Conservation (phyloP, 2,113 vertebrate species). For the Stomatorhinus ivindoensis region DNA sequence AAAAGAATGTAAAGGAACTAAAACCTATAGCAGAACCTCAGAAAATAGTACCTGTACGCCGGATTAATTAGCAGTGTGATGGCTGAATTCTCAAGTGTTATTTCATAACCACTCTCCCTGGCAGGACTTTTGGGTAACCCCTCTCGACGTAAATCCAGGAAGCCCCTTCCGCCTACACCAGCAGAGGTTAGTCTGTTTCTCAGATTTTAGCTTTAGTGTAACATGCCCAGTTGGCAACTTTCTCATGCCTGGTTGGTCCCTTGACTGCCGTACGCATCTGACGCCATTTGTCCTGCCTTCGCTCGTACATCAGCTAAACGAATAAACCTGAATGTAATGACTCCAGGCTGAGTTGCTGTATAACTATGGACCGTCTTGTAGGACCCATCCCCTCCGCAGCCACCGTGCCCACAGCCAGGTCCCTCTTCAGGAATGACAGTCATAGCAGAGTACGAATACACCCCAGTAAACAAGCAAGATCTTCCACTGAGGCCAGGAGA, state of each 20-base stretch:
- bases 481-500: constrained; percentile 79
- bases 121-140: constrained; percentile 28
- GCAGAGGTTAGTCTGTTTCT: constrained; percentile 59
- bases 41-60: background rate
- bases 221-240: background rate
- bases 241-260: background rate
- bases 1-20: background rate
- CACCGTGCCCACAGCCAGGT: background rate
- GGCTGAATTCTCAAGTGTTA: background rate
- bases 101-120: background rate
- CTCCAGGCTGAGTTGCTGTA: background rate
- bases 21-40: background rate
- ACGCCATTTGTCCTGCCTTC: background rate
- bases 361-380: background rate
- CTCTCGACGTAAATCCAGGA: constrained; percentile 72
- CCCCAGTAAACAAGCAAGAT: constrained; percentile 69
- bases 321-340: background rate
- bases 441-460: constrained; percentile 83
- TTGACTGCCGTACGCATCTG: background rate
- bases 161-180: constrained; percentile 88
- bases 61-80: background rate
- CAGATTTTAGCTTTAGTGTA: background rate
- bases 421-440: constrained; percentile 66
- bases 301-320: background rate
- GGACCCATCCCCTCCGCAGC: constrained; percentile 67